Evolutionary conservation across 1,140 invertebrate species (phyloP).

Genomic region (Eumaeus atala): DNA sequence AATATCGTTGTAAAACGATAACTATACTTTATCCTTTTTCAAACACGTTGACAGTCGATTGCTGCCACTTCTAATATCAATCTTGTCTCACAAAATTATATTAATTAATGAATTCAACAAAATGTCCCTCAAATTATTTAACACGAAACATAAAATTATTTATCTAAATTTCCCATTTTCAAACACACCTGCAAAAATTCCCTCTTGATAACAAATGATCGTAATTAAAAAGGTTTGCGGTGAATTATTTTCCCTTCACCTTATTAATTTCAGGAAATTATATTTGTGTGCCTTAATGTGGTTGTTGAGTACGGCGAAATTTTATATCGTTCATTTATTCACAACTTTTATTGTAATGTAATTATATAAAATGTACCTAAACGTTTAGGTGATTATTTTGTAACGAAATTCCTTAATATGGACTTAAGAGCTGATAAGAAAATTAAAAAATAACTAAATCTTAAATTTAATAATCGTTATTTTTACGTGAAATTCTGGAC

Average conservation of each 20-base stretch:
- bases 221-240: constrained; percentile 33
- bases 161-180: constrained; percentile 11
- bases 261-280: constrained; percentile 32
- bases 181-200: constrained; percentile 15
- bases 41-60: too few relatives aligned
- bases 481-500: too few relatives aligned
- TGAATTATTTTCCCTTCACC: constrained; percentile 26
- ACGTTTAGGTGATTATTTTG: too few relatives aligned
- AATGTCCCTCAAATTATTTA: not conserved
- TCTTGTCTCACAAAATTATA: not conserved
- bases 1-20: too few relatives aligned
- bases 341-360: not conserved
- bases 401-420: too few relatives aligned
- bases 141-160: constrained; percentile 1
- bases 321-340: constrained; percentile 2
- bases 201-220: constrained; percentile 20
- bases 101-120: constrained; percentile 4
- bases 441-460: too few relatives aligned
- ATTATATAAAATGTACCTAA: constrained; percentile 3
- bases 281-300: constrained; percentile 17
- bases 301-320: constrained; percentile 13
- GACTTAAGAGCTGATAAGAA: too few relatives aligned
- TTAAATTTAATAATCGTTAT: too few relatives aligned
- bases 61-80: too few relatives aligned
- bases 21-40: too few relatives aligned